phyloP scores from a whole-genome alignment of 2,113 vertebrate genomes.

The Chaenocephalus aceratus region DNA sequence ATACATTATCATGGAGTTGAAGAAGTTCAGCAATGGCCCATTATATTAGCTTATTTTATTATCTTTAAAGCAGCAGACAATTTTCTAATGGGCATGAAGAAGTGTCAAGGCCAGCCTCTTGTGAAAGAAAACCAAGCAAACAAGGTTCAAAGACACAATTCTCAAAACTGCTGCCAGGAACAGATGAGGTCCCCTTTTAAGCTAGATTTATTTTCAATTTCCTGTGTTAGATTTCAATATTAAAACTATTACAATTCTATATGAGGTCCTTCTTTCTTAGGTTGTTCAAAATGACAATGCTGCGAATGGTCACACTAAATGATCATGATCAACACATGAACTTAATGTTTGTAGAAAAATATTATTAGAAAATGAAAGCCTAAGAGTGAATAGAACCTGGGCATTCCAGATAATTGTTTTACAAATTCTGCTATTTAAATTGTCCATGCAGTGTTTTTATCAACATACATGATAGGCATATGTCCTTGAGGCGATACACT shows the following conservation, averaged over 20 bases:
- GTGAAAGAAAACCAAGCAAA: conserved; percentile 27
- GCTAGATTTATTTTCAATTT: background rate
- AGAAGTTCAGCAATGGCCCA: conserved; percentile 34
- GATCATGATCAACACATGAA: background rate
- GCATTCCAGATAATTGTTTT: background rate
- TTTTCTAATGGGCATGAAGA: conserved; percentile 28
- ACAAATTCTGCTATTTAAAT: background rate
- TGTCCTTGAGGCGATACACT: background rate
- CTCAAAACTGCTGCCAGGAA: conserved; percentile 17
- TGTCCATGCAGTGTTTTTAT: background rate
- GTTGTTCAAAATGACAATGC: background rate
- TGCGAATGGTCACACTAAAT: background rate
- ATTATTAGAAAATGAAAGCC: background rate
- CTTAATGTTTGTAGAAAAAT: background rate
- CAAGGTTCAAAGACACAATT: background rate
- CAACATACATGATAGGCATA: background rate
- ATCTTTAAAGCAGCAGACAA: conserved; percentile 28
- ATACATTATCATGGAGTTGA: conserved; percentile 16
- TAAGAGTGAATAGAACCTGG: background rate
- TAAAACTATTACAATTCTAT: background rate
- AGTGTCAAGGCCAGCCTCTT: conserved; percentile 11
- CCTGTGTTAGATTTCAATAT: background rate
- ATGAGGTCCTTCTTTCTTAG: background rate
- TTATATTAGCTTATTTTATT: conserved; percentile 34
- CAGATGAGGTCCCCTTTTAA: background rate